phyloP scores from a whole-genome alignment of 2,888 invertebrate genomes.

The Apeira syringaria region DNA sequence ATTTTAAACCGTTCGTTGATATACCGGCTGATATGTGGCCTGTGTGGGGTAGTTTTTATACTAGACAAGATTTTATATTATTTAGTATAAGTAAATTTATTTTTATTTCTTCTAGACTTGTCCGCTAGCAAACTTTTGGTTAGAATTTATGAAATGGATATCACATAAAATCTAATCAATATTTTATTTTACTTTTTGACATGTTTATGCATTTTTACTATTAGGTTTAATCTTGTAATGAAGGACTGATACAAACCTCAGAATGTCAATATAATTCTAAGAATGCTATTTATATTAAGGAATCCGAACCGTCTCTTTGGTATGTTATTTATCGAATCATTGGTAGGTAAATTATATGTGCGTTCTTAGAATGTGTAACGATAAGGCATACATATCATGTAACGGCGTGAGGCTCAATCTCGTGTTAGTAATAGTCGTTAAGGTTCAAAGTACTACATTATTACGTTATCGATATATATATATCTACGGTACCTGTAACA shows the following conservation, averaged over 20 bases:
- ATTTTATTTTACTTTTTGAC: slow-evolving; percentile 68
- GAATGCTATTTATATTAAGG: slow-evolving; percentile 35
- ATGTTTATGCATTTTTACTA: slow-evolving; percentile 50
- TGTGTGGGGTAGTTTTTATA: slow-evolving; percentile 1
- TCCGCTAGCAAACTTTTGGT: slow-evolving; percentile 44
- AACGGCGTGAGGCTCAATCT: slow-evolving; percentile 59
- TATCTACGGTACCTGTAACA: slow-evolving; percentile 55
- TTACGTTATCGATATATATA: slow-evolving; percentile 33
- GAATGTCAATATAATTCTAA: slow-evolving; percentile 41
- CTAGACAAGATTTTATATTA: slow-evolving; percentile 25
- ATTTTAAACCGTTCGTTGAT: too few species aligned
- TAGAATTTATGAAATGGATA: slow-evolving; percentile 43
- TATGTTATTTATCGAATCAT: slow-evolving; percentile 30
- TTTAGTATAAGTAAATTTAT: slow-evolving; percentile 29
- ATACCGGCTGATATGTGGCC: neutral
- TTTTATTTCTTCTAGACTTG: slow-evolving; percentile 46
- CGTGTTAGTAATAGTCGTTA: slow-evolving; percentile 55
- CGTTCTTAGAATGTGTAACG: slow-evolving; percentile 32
- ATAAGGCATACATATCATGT: slow-evolving; percentile 61
- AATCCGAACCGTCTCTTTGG: slow-evolving; percentile 33
- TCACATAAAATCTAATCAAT: slow-evolving; percentile 49
- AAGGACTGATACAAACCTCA: slow-evolving; percentile 57
- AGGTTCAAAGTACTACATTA: slow-evolving; percentile 41
- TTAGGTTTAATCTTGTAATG: slow-evolving; percentile 51
- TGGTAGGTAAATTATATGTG: slow-evolving; percentile 25